A percentile compares a stretch with the other conserved stretches of the same genome.
phyloP scores from a whole-genome alignment of 2,113 vertebrate genomes.

The Lutjanus erythropterus region DNA sequence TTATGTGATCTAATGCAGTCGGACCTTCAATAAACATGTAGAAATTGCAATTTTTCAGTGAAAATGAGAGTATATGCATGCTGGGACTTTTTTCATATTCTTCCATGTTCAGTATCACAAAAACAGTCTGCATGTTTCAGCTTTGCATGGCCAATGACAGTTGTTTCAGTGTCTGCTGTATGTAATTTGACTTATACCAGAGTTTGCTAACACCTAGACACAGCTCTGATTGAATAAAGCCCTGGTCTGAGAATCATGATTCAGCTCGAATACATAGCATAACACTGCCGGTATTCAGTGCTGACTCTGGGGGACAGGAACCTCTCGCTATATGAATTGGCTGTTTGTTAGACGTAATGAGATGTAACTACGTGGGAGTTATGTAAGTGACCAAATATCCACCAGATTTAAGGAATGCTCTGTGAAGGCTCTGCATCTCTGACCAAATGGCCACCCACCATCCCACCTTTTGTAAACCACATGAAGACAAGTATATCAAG shows the following conservation, averaged over 20 bases:
- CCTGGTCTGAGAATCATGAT: constrained; percentile 70
- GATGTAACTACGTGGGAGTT: constrained; percentile 83
- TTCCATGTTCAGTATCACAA: not conserved
- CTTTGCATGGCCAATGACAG: not conserved
- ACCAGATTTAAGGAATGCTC: constrained; percentile 74
- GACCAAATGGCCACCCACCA: constrained; percentile 79
- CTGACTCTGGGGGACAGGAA: constrained; percentile 69
- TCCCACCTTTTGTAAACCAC: constrained; percentile 78
- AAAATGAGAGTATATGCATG: not conserved
- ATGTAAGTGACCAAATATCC: constrained; percentile 81
- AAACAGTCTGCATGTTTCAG: constrained; percentile 2
- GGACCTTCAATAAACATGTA: not conserved
- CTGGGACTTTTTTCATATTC: not conserved
- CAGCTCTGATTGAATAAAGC: constrained; percentile 59
- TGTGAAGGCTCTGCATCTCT: constrained; percentile 66
- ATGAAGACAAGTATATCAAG: constrained; percentile 68
- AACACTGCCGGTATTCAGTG: constrained; percentile 80
- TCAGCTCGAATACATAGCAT: constrained; percentile 72
- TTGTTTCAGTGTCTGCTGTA: constrained; percentile 29
- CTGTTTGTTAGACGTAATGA: constrained; percentile 80
- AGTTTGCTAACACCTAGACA: constrained; percentile 41
- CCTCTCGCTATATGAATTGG: constrained; percentile 76
- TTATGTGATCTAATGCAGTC: not conserved
- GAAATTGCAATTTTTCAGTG: not conserved
- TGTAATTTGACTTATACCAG: constrained; percentile 38